Conservation (phyloP, 2,888 invertebrate genomes). For the Slavum lentiscoides region DNA sequence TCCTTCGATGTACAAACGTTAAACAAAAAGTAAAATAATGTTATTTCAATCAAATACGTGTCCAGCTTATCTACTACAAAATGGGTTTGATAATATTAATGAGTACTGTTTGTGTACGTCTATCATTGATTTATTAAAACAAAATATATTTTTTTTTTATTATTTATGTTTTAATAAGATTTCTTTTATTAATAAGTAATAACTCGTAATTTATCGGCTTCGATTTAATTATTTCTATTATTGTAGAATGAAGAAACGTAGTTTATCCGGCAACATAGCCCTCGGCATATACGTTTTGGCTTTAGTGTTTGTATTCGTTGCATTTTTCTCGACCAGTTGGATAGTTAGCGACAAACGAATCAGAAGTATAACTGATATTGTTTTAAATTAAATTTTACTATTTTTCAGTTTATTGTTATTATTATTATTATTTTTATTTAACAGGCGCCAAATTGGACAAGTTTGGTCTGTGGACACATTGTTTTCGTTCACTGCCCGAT, state of each 20-base stretch:
- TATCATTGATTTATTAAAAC: too few relatives aligned
- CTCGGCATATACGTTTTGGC: conserved; percentile 81
- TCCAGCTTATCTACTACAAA: too few relatives aligned
- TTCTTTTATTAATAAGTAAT: too few relatives aligned
- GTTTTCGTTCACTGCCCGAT: conserved; percentile 86
- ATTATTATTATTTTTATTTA: not conserved
- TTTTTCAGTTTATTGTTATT: not conserved
- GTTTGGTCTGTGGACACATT: conserved; percentile 91
- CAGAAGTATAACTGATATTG: conserved; percentile 60
- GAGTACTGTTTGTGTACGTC: too few relatives aligned
- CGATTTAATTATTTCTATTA: too few relatives aligned
- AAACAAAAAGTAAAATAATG: too few relatives aligned
- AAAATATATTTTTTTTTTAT: too few relatives aligned
- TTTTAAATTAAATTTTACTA: not conserved
- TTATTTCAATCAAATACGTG: too few relatives aligned
- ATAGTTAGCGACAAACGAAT: conserved; percentile 87
- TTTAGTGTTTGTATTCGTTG: conserved; percentile 79
- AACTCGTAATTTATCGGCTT: too few relatives aligned
- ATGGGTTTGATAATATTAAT: too few relatives aligned
- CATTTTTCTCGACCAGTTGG: conserved; percentile 94
- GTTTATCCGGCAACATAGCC: conserved; percentile 79
- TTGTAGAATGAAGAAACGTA: conserved; percentile 67
- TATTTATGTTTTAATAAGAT: too few relatives aligned
- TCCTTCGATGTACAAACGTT: too few relatives aligned
- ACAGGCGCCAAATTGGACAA: conserved; percentile 79